phyloP scores from a whole-genome alignment of 35 echinoderm and acorn worm species.

The Anneissia japonica region DNA sequence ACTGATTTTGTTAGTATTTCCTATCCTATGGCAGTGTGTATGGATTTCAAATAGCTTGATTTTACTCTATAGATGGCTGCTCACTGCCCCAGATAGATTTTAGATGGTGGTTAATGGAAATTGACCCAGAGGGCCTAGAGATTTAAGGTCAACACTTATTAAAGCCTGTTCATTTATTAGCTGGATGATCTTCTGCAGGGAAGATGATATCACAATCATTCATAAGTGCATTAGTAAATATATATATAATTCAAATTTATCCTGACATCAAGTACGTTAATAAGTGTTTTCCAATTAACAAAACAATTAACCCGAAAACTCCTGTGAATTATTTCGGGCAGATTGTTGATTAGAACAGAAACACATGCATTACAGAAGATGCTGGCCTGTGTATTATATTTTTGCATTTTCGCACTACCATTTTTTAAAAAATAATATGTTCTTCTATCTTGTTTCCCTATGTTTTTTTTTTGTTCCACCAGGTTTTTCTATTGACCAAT shows the following conservation, averaged over 20 bases:
- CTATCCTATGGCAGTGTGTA: background rate
- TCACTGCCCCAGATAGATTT: background rate
- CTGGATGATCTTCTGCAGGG: background rate
- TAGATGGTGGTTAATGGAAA: background rate
- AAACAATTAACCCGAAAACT: background rate
- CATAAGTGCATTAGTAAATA: background rate
- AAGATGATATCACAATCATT: background rate
- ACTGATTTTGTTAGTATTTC: background rate
- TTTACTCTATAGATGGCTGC: background rate
- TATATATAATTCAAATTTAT: background rate
- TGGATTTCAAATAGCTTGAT: background rate
- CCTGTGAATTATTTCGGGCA: no score
- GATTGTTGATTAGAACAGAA: no score
- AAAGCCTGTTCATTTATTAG: background rate
- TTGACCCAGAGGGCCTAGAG: background rate
- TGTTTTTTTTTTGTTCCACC: no score
- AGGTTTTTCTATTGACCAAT: no score
- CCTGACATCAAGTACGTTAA: background rate
- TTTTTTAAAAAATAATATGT: no score
- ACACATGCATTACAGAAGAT: no score
- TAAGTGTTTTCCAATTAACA: background rate
- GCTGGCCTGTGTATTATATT: no score
- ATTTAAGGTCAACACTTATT: background rate
- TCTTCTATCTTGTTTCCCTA: no score
- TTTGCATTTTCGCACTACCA: no score